These are phyloP conservation scores for Macroglossus sobrinus DNA, from an alignment of 2,113 vertebrate genomes.

Conservation along the genomic window DNA sequence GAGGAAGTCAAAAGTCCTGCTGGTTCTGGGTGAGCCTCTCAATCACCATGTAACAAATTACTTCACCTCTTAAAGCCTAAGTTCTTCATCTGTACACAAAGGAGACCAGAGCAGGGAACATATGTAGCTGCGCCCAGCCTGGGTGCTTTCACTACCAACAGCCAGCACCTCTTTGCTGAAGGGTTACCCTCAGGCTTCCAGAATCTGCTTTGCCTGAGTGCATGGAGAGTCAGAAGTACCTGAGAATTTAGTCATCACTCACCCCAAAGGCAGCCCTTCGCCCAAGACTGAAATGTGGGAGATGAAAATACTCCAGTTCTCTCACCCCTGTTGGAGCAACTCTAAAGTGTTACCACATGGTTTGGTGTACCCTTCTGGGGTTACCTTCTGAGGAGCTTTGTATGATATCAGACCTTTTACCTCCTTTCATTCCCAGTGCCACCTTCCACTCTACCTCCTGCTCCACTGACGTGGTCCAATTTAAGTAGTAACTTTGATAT, in stretches of 20 bases:
- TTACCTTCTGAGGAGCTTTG: neutral
- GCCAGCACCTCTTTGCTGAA: neutral
- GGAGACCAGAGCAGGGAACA: neutral
- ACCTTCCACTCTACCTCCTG: neutral
- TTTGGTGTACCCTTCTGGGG: neutral
- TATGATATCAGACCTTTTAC: neutral
- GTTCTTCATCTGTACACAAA: neutral
- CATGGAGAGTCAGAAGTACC: neutral
- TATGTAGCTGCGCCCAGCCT: neutral
- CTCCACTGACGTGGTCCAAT: neutral
- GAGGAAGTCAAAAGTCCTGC: neutral
- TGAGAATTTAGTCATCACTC: neutral
- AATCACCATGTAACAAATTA: neutral
- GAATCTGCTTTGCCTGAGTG: neutral
- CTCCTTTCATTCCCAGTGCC: neutral
- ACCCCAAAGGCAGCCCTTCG: neutral
- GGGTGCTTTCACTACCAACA: neutral
- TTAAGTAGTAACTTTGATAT: neutral
- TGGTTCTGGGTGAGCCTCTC: neutral
- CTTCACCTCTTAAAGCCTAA: neutral
- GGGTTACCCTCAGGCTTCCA: neutral
- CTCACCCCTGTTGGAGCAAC: neutral
- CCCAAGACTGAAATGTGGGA: neutral
- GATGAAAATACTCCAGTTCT: neutral
- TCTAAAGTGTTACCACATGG: neutral